Percentiles rank a stretch among this genome's conserved stretches.
These are phyloP conservation scores for Syrmaticus mikado DNA, from an alignment of 2,113 vertebrate genomes.

Conservation along the genomic window DNA sequence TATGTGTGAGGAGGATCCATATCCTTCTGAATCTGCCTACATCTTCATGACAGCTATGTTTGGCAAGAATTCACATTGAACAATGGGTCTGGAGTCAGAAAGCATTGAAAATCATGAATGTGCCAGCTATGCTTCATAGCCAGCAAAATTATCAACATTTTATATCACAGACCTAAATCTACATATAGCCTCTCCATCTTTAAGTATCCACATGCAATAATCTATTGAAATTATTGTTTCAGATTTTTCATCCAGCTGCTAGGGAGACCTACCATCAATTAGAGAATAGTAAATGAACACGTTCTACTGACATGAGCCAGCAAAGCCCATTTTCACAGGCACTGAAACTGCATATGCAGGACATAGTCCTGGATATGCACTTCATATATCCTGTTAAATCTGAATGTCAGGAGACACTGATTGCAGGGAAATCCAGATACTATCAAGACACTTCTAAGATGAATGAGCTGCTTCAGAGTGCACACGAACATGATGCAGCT, in stretches of 20 bases:
- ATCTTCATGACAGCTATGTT: not conserved
- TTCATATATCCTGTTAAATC: not conserved
- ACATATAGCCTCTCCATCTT: not conserved
- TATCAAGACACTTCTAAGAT: not conserved
- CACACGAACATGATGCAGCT: not conserved
- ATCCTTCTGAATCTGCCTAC: not conserved
- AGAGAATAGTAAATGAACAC: not conserved
- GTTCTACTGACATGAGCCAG: not conserved
- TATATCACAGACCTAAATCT: not conserved
- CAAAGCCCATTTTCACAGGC: not conserved
- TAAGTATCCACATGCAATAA: not conserved
- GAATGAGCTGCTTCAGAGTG: not conserved
- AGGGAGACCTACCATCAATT: not conserved
- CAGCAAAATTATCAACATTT: not conserved
- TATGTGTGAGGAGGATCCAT: not conserved
- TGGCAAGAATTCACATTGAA: not conserved
- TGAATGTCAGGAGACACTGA: not conserved
- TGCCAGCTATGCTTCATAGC: not conserved
- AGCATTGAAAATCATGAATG: not conserved
- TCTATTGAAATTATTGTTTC: not conserved
- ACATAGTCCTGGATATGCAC: accelerated
- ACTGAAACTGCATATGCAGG: not conserved
- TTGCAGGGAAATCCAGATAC: not conserved
- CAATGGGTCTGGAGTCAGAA: not conserved
- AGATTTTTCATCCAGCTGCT: not conserved